A percentile compares a stretch with the other conserved stretches of the same genome.
phyloP scores from a whole-genome alignment of 1,140 invertebrate genomes.

The Bombus pascuorum region DNA sequence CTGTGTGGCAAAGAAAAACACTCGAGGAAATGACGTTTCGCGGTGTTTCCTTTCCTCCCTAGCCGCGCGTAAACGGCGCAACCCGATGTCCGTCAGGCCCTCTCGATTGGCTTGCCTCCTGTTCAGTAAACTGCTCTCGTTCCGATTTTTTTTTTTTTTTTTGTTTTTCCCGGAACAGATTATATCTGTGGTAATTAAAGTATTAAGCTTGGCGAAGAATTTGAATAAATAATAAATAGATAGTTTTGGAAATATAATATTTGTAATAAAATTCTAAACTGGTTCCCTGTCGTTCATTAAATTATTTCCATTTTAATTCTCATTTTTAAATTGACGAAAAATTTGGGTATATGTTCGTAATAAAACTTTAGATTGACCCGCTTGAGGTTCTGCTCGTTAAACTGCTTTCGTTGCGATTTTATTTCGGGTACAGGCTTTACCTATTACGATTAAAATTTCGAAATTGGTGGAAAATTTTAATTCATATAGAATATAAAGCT shows the following conservation, averaged over 20 bases:
- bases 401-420: neutral
- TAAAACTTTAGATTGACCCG: neutral
- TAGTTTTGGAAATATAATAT: no score
- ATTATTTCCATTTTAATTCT: no score
- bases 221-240: neutral
- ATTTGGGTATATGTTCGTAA: no score
- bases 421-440: neutral
- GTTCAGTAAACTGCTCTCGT: neutral
- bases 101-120: neutral
- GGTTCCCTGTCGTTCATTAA: no score
- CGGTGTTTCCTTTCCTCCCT: conserved; percentile 31
- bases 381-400: neutral
- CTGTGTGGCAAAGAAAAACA: conserved; percentile 47
- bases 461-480: neutral
- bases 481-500: neutral
- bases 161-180: neutral
- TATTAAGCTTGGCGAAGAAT: neutral
- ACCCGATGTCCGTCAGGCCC: neutral
- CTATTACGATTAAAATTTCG: neutral
- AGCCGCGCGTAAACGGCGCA: conserved; percentile 7
- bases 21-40: conserved; percentile 48
- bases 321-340: no score
- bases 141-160: neutral
- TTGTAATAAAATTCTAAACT: no score
- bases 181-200: neutral